Base-by-base conservation (phyloP, 1,140 invertebrate genomes). In the Ruditapes philippinarum region DNA sequence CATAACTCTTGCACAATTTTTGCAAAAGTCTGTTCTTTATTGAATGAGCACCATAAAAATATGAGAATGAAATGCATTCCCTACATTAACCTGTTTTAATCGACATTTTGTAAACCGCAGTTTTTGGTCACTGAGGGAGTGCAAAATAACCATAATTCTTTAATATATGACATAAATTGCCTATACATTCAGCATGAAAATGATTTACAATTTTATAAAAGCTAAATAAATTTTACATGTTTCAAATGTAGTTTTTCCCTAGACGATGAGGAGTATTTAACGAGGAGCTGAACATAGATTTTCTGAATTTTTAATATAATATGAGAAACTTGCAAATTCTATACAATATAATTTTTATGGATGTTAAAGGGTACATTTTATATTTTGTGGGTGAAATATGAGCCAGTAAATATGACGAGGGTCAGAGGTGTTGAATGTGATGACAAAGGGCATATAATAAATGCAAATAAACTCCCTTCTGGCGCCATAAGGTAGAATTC, bases 311-410 rank as follows among this genome's bases (percentile, higher is more conserved):
- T 76, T 76, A 76, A 76, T 76, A 76, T 76, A 14, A 49, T 51
- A 31, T 45, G 42, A 11, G 73, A 45, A 49, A 51, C 11, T 76
- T 49, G 42, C 25, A 49, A 31, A 76, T 76, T 76, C 42, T 76
- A 7, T 76, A 51, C 73, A 76, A 28, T 42, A 28, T 49, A 76
- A 76, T 76, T 42, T 76, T 76, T 49, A 76, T 76, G 40, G 42
- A 76, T 49, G 73, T 49, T 49, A 76, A 14, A 76, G 25, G 73
- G 38, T 76, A 49, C 40, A 49, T 42, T 76, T 76, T 76, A 76
- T 49, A 49, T 49, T 76, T 76, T 45, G 73, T 45, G 73, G 73
- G n/a, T 76, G 73, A 76, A 76, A 76, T 51, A 49, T 76, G 73
- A 76, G 38, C 42, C 28, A 7, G 25, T 49, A 76, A 76, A 76